Base-by-base conservation (phyloP, 2,888 invertebrate genomes). In the Hypercompe scribonia region DNA sequence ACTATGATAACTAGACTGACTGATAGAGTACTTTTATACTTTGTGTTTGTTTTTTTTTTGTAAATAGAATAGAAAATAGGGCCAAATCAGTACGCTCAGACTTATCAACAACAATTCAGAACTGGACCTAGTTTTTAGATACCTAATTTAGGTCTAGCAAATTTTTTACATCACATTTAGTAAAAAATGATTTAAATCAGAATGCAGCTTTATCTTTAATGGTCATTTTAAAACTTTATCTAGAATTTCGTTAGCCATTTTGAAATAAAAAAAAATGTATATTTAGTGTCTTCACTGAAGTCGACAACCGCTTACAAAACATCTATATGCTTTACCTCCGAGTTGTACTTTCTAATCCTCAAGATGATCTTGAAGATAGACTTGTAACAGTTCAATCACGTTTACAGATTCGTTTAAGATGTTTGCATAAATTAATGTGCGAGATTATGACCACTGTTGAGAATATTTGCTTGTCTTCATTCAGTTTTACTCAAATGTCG, bases 381-480 rank as follows among this genome's bases (percentile, higher is more conserved):
- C 31, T 46, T 68, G 68, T n/a, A 68, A 68, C 68, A 72, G 31
- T 65, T 68, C 50, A 68, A 68, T 72, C 64, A 68, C 42, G 36
- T 68, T 72, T 68, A 63, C 36, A 34, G 24, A 13, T 58, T 28
- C n/a, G 34, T 71, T 66, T 18, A 15, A 72, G 72, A 68, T 72
- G 28, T 34, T 36, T 58, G 50, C 39, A 63, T 63, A 67, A 72
- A 67, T 72, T 46, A 67, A 15, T 13, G 34, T 28, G 58, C 13
- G 33, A 54, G 50, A 54, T 54, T 54, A 54, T n/a, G n/a, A 8
- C 15, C 33, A 54, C 4, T 24, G 42, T 13, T 61, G 13, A 24
- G 33, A 50, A 50, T 50, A 65, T 31, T 7, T 15, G 24, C 33
- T n/a, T 24, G 39, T 67, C 33, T 50, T 50, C 24, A n/a, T 46